Evolutionary conservation across 2,113 vertebrate species (phyloP), one percentile per base, ranked within the genome.

Genomic region (Pachycephala philippinensis): DNA sequence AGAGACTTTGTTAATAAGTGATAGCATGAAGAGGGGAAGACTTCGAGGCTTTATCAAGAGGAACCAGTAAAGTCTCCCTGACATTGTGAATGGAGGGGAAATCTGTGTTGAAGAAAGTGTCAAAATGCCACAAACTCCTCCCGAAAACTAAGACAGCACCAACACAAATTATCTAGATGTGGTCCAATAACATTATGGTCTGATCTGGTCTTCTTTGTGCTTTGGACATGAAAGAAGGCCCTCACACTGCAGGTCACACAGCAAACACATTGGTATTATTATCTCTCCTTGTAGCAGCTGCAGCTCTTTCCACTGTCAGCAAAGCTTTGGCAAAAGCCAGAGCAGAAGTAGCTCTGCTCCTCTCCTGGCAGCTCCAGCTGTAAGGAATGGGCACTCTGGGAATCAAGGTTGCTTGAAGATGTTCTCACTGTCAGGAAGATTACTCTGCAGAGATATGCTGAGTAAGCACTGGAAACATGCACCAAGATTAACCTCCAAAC

Each of bases 201-300:
- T 57, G 22, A 21, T 12, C 68, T 61, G 45, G 13, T 63, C 13
- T 75, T 72, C 19, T 76, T 72, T 15, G 4, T 23, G 3, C 37
- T 50, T 26, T 27, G 33, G 26, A 26, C 22, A 15, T 8, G 18
- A 60, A 92, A 57, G 16, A 22, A 76, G 8, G 13, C 13, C 4
- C 28, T 84, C 2, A 3, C 0, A 1, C 17, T 60, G 5, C 13
- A 44, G 40, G 35, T 78, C 27, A 40, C 18, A 42, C 45, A 49
- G 17, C 4, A 80, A 68, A 44, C 9, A 15, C 11, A 6, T 9
- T 0, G 0, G 3, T 27, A 5, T 65, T 49, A 12, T 10, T 52
- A 10, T 8, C 6, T 47, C 24, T 75, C 10, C 1, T 61, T 53
- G 14, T 15, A n/a, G 31, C 30, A 65, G 40, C 60, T 49, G 50